A percentile compares a stretch with the other conserved stretches of the same genome.
phyloP scores from a whole-genome alignment of 2,888 invertebrate genomes.

The Nebria brevicollis region DNA sequence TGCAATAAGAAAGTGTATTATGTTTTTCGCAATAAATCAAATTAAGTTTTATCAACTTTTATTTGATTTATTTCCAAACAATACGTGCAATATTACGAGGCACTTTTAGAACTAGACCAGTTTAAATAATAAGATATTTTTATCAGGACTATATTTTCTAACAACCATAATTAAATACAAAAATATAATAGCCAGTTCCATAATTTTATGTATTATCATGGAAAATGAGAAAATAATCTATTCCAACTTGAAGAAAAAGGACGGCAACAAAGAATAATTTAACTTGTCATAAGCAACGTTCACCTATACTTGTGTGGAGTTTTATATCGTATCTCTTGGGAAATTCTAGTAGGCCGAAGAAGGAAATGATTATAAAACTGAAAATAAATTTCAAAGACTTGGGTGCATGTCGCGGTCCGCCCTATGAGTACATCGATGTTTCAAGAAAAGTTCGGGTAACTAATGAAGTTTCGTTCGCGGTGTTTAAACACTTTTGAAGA shows the following conservation, averaged over 20 bases:
- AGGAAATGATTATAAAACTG: conserved; percentile 43
- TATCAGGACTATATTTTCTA: too few relatives aligned
- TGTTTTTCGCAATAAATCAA: neutral
- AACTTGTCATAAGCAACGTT: neutral
- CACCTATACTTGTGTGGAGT: conserved; percentile 3
- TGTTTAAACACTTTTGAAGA: neutral
- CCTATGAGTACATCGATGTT: neutral
- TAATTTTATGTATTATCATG: too few relatives aligned
- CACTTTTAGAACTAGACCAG: too few relatives aligned
- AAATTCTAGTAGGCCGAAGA: conserved; percentile 24
- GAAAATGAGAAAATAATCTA: neutral
- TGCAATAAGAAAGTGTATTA: neutral
- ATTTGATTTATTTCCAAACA: neutral
- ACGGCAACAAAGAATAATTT: neutral
- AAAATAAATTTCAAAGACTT: conserved; percentile 41
- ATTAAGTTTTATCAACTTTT: neutral
- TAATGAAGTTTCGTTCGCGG: conserved; percentile 1
- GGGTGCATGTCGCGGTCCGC: neutral
- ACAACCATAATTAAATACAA: too few relatives aligned
- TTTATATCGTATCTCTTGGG: conserved; percentile 28
- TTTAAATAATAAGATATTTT: too few relatives aligned
- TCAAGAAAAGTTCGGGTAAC: neutral
- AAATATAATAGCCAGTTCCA: too few relatives aligned
- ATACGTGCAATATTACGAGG: neutral
- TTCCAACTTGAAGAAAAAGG: neutral